Evolutionary conservation across 2,797 vertebrate genomes (phyloP).

Genomic region (Cossypha polioptera): DNA sequence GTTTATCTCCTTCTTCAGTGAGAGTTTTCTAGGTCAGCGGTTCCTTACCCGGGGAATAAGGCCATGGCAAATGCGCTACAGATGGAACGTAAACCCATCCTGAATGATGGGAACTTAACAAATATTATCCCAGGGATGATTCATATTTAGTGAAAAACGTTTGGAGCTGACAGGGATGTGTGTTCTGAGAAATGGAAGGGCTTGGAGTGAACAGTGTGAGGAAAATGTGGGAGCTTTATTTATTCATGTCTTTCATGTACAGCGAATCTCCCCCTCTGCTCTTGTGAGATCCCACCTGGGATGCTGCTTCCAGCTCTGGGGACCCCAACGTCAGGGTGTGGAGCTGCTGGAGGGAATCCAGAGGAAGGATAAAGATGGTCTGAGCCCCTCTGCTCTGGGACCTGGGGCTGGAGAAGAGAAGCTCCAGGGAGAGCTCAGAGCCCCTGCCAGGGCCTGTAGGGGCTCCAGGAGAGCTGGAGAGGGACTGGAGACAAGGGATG

Average conservation of each 20-base stretch:
- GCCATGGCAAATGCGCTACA: background rate
- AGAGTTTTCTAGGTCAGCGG: conserved; percentile 47
- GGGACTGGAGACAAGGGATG: too few relatives aligned
- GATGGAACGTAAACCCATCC: background rate
- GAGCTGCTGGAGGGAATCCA: background rate
- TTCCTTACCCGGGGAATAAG: conserved; percentile 24
- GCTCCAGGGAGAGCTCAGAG: background rate
- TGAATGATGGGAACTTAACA: background rate
- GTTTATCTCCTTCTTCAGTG: conserved; percentile 1
- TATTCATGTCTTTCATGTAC: background rate
- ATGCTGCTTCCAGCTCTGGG: background rate
- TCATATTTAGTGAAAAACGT: background rate
- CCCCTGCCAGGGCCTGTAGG: accelerated
- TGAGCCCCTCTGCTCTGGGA: background rate
- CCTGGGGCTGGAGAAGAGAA: background rate
- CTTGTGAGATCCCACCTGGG: background rate
- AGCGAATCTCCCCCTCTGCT: background rate
- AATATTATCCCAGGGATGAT: background rate
- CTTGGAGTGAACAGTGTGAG: background rate
- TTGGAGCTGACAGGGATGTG: background rate
- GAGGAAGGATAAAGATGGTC: background rate
- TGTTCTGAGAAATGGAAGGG: background rate
- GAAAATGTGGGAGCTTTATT: background rate
- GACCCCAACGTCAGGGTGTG: accelerated
- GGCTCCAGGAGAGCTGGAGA: background rate